A percentile compares a stretch with the other conserved stretches of the same genome.
These are phyloP conservation scores for Mesitornis unicolor DNA, from an alignment of 2,113 vertebrate genomes.

Conservation along the genomic window DNA sequence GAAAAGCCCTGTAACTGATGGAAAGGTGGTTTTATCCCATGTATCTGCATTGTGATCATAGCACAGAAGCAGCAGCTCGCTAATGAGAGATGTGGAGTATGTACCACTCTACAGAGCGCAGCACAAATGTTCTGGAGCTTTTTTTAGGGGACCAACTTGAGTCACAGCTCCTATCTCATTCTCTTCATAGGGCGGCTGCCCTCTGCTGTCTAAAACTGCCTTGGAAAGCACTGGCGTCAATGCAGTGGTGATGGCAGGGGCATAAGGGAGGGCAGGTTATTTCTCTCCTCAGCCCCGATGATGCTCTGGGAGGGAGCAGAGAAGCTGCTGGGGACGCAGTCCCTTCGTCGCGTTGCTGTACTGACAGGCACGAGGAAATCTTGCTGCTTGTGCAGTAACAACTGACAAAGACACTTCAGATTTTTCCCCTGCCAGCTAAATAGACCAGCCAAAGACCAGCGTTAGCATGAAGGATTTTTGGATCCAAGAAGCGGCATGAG, in stretches of 20 bases:
- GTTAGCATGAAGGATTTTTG: neutral
- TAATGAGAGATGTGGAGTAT: neutral
- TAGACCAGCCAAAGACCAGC: neutral
- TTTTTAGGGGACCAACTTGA: neutral
- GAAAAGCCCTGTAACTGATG: neutral
- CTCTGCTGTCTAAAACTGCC: slow-evolving; percentile 56
- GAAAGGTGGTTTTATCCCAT: neutral
- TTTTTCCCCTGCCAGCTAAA: neutral
- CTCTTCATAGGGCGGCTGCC: slow-evolving; percentile 24
- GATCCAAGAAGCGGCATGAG: neutral
- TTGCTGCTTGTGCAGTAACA: neutral
- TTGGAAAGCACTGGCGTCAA: neutral
- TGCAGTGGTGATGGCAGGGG: neutral
- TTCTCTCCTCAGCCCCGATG: neutral
- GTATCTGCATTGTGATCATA: neutral
- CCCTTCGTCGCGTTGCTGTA: neutral
- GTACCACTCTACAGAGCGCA: neutral
- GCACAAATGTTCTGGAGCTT: neutral
- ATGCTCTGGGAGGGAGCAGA: neutral
- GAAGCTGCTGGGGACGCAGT: neutral
- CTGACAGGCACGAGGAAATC: neutral
- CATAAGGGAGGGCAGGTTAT: neutral
- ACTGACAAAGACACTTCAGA: neutral
- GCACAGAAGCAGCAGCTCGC: neutral
- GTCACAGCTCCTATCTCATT: neutral